Evolutionary conservation across 2,888 invertebrate genomes (phyloP), one percentile per base, ranked within the genome.

Genomic region (Philereme transversata): DNA sequence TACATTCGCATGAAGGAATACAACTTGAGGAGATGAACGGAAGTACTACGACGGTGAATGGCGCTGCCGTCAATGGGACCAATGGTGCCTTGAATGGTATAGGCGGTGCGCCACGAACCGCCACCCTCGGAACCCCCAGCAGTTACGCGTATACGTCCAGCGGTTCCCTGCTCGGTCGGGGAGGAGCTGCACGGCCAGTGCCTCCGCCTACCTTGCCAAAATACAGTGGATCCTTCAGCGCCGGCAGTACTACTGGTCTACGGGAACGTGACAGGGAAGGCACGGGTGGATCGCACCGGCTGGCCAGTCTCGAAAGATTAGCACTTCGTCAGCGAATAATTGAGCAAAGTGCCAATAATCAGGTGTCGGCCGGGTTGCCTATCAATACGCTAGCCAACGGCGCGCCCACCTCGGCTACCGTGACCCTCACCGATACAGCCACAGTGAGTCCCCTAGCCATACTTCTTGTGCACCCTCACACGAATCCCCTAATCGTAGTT

Each of bases 281-380:
- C 73, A 90, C 94, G 67, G 95, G 95, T 72, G 95, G 96, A 75
- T 96, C 96, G 57, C 97, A 97, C 87, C 93, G 95, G 67, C 93
- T 97, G 73, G 96, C 97, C 57, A 97, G 97, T 82, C 94, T 97
- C 68, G 97, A 97, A 87, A 94, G 97, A 81, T 93, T 97, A 79
- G 97, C 97, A 50, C 94, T 96, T 73, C 93, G 97, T 64, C 97
- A 97, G 86, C 95, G 97, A 81, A 95, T 97, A 76, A 95, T 96
- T 79, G 97, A 96, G 80, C 95, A 95, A 69, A 91, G 74, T 79
- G 75, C 92, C 8, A 93, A 93, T 77, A 93, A 93, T 82, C 93
- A 93, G 83, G 90, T 92, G 80, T 70, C 84, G 40, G 73, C 70
- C 60, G 69, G 77, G 43, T 67, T 76, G 51, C 54, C 74, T 46